Conservation (phyloP, 2,888 invertebrate genomes). For the Cosmia pyralina region DNA sequence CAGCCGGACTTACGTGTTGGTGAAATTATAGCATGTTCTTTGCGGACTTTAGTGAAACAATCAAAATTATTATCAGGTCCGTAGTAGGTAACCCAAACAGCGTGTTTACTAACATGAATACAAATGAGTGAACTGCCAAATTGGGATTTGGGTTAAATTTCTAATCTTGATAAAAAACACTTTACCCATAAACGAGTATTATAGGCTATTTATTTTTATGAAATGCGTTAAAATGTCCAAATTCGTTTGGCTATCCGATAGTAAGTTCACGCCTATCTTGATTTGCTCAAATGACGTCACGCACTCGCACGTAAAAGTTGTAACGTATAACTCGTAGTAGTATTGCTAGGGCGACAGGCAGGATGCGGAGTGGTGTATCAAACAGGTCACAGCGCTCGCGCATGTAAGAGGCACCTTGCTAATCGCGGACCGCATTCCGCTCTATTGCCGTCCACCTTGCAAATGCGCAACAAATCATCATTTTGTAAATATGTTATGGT, state of each 20-base stretch:
- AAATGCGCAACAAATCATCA: conserved; percentile 34
- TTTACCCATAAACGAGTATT: conserved; percentile 6
- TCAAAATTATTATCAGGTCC: conserved; percentile 15
- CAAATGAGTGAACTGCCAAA: conserved; percentile 38
- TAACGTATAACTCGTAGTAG: conserved; percentile 33
- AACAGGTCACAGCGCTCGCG: conserved; percentile 63
- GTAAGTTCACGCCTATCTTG: background rate
- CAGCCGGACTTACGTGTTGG: background rate
- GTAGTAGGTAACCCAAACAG: conserved; percentile 28
- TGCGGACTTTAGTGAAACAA: background rate
- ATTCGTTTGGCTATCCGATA: conserved; percentile 12
- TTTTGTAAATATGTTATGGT: conserved; percentile 30
- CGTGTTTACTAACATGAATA: conserved; percentile 32
- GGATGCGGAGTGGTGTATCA: conserved; percentile 62
- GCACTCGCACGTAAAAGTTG: conserved; percentile 24
- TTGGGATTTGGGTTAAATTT: conserved; percentile 32
- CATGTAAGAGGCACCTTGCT: conserved; percentile 59
- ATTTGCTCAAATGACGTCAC: conserved; percentile 10
- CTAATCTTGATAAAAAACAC: conserved; percentile 6
- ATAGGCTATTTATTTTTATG: background rate
- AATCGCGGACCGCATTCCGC: conserved; percentile 68
- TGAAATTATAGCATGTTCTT: background rate
- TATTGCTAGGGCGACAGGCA: conserved; percentile 43
- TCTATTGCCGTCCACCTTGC: conserved; percentile 54
- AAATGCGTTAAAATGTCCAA: conserved; percentile 1